A percentile compares a stretch with the other conserved stretches of the same genome.
These are phyloP conservation scores for Seira ritae DNA, from an alignment of 2,888 invertebrate genomes.

Conservation along the genomic window DNA sequence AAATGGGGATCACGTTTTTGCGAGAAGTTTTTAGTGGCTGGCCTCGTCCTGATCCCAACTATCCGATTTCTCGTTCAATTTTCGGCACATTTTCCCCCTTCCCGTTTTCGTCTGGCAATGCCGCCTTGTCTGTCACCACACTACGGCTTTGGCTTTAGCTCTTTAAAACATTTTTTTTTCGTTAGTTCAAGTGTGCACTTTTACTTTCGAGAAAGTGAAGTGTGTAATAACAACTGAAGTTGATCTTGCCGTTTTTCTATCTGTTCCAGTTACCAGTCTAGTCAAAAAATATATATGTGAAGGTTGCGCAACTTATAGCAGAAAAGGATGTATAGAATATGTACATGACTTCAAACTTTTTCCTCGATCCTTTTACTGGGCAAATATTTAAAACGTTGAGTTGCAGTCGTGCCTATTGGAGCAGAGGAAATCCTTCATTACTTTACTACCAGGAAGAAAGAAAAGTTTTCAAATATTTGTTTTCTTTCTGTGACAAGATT, in stretches of 20 bases:
- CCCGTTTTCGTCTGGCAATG: slow-evolving; percentile 33
- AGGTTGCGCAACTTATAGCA: not conserved
- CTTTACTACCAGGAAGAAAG: no score
- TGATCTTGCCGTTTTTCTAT: slow-evolving; percentile 1
- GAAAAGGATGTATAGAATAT: not conserved
- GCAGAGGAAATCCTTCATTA: not conserved
- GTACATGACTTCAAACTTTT: not conserved
- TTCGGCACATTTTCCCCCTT: slow-evolving; percentile 58
- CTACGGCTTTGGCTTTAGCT: not conserved
- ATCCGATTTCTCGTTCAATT: slow-evolving; percentile 63
- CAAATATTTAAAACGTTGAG: not conserved
- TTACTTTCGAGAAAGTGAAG: not conserved
- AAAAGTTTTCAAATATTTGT: not conserved
- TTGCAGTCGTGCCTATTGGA: not conserved
- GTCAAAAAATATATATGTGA: no score
- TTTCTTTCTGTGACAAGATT: slow-evolving; percentile 7
- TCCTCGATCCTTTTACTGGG: not conserved
- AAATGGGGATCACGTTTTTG: slow-evolving; percentile 70
- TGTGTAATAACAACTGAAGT: not conserved
- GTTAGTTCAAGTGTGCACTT: not conserved
- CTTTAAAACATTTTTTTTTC: not conserved
- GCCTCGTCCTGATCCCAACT: slow-evolving; percentile 64
- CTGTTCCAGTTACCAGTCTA: no score
- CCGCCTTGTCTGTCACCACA: slow-evolving; percentile 25
- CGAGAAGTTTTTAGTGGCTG: slow-evolving; percentile 65